phyloP scores from a whole-genome alignment of 2,888 invertebrate genomes.

The Sarcophaga rosellei region DNA sequence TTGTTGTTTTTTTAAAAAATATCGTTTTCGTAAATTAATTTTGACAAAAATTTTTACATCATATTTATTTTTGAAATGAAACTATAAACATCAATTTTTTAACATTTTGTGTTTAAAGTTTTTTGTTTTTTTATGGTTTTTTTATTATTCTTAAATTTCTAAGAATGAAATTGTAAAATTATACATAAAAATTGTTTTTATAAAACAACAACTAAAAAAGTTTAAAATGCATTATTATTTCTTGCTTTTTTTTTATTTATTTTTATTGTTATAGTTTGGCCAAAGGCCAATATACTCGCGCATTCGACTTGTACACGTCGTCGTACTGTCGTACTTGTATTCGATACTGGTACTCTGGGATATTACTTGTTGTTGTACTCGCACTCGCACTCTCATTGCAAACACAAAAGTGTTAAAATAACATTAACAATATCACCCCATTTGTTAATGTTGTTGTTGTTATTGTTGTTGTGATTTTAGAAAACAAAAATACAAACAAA shows the following conservation, averaged over 20 bases:
- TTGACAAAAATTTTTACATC: not conserved
- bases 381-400: not conserved
- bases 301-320: not conserved
- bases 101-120: not conserved
- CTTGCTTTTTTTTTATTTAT: not conserved
- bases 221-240: slow-evolving; percentile 45
- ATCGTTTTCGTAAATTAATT: not conserved
- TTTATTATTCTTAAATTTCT: slow-evolving; percentile 33
- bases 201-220: slow-evolving; percentile 37
- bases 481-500: not conserved
- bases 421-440: slow-evolving; percentile 18
- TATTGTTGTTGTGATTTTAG: too few species aligned
- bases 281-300: slow-evolving; percentile 53
- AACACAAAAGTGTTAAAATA: slow-evolving; percentile 45
- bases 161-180: slow-evolving; percentile 38
- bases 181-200: slow-evolving; percentile 1
- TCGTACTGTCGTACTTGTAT: not conserved
- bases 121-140: slow-evolving; percentile 23
- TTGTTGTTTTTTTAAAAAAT: not conserved
- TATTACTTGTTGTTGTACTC: too few species aligned
- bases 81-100: not conserved
- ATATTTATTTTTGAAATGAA: slow-evolving; percentile 6
- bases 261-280: slow-evolving; percentile 37
- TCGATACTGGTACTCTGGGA: not conserved
- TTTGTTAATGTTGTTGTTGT: not conserved